phyloP scores from a whole-genome alignment of 2,888 invertebrate species.

The Noctuana brunneofusca region DNA sequence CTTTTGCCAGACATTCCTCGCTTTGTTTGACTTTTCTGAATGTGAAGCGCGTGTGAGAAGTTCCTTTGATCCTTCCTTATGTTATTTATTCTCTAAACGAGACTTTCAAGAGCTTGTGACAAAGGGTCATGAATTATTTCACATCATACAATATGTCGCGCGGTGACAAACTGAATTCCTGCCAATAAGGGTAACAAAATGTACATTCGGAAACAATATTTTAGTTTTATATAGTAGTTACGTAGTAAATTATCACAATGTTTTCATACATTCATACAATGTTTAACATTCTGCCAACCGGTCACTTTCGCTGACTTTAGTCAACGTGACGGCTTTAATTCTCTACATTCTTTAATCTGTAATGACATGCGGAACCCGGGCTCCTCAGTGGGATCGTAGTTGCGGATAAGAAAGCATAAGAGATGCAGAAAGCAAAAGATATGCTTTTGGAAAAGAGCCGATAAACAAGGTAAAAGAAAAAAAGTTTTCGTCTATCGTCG shows the following conservation, averaged over 20 bases:
- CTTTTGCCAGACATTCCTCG: slow-evolving; percentile 50
- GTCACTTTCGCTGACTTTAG: too few species aligned
- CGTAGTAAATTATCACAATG: too few species aligned
- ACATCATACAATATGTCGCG: slow-evolving; percentile 9
- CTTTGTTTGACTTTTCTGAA: slow-evolving; percentile 52
- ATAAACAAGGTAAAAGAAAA: neutral
- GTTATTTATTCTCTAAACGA: slow-evolving; percentile 32
- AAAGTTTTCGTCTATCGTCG: slow-evolving; percentile 6
- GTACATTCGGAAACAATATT: too few species aligned
- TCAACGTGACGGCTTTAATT: too few species aligned
- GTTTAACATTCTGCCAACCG: too few species aligned
- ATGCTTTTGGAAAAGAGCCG: too few species aligned
- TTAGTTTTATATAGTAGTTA: too few species aligned
- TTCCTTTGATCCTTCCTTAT: slow-evolving; percentile 38
- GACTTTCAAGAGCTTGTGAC: slow-evolving; percentile 26
- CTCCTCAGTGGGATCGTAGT: neutral
- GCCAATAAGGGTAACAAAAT: too few species aligned
- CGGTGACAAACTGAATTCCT: neutral
- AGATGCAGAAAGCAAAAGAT: too few species aligned
- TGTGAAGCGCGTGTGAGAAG: slow-evolving; percentile 41
- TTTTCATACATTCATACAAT: too few species aligned
- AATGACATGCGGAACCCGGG: too few species aligned
- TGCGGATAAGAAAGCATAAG: neutral
- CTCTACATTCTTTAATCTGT: too few species aligned
- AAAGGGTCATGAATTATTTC: slow-evolving; percentile 28